phyloP scores from a whole-genome alignment of 2,888 invertebrate species.

The Saturnia pavonia region DNA sequence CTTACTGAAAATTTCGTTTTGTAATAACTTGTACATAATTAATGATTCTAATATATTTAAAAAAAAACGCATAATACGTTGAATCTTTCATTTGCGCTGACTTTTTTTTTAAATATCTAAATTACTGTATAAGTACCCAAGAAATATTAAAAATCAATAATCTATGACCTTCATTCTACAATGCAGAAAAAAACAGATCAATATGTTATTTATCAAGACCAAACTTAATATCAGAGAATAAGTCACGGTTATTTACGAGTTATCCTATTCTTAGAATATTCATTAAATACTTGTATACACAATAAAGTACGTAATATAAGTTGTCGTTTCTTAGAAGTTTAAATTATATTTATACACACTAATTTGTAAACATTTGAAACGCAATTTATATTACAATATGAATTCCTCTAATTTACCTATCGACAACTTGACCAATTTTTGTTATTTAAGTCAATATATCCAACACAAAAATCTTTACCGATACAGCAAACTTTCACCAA shows the following conservation, averaged over 20 bases:
- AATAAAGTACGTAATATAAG: not conserved
- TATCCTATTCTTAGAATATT: not conserved
- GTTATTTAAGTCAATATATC: not conserved
- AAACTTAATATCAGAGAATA: not conserved
- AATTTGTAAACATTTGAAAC: not conserved
- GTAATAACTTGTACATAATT: too few relatives aligned
- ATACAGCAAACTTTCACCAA: slow-evolving; percentile 35
- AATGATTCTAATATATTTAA: too few relatives aligned
- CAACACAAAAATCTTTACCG: not conserved
- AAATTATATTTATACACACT: not conserved
- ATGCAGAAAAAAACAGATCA: not conserved
- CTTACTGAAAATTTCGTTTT: too few relatives aligned
- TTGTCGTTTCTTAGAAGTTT: not conserved
- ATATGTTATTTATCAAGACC: not conserved
- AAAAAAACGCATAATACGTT: too few relatives aligned
- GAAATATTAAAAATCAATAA: too few relatives aligned
- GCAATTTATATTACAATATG: not conserved
- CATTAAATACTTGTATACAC: not conserved
- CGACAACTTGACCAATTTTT: not conserved
- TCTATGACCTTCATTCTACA: too few relatives aligned
- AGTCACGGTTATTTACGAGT: not conserved
- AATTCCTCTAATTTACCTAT: not conserved
- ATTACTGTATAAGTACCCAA: too few relatives aligned
- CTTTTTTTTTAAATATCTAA: too few relatives aligned
- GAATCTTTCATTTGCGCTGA: too few relatives aligned